Percentiles rank a stretch among this genome's conserved stretches.
Conservation (phyloP, 2,888 invertebrate genomes). For the Shargacucullia verbasci region DNA sequence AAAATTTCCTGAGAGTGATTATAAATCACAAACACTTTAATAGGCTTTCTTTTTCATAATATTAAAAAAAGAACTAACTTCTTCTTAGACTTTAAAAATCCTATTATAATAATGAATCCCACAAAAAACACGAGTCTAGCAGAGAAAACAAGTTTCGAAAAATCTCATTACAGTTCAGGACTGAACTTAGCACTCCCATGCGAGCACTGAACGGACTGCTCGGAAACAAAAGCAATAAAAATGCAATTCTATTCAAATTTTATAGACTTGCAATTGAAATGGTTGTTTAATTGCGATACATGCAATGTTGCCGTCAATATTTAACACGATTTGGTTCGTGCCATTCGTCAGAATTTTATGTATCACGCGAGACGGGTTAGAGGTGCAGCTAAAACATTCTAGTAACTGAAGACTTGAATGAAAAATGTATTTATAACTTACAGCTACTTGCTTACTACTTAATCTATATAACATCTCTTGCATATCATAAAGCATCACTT, state of each 20-base stretch:
- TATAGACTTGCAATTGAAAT: constrained; percentile 52
- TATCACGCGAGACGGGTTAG: no score
- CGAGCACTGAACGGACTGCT: constrained; percentile 50
- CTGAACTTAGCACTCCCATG: constrained; percentile 58
- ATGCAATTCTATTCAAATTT: constrained; percentile 55
- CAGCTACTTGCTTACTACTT: no score
- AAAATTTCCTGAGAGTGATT: no score
- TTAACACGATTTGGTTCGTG: constrained; percentile 32
- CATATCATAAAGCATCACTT: no score
- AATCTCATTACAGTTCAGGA: constrained; percentile 57
- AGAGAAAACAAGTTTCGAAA: constrained; percentile 55
- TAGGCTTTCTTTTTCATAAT: background rate
- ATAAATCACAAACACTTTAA: background rate
- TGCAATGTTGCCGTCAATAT: constrained; percentile 36
- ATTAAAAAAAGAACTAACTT: constrained; percentile 18
- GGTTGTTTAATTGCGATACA: constrained; percentile 51
- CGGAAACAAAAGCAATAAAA: constrained; percentile 51
- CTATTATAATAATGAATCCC: constrained; percentile 34
- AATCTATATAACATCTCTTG: no score
- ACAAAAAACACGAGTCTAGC: constrained; percentile 37
- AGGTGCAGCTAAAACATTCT: no score
- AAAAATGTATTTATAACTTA: no score
- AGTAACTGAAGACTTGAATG: no score
- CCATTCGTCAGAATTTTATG: constrained; percentile 19
- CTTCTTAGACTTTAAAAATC: constrained; percentile 14